phyloP scores from a whole-genome alignment of 2,888 invertebrate genomes.

The Rhaphigaster nebulosa region DNA sequence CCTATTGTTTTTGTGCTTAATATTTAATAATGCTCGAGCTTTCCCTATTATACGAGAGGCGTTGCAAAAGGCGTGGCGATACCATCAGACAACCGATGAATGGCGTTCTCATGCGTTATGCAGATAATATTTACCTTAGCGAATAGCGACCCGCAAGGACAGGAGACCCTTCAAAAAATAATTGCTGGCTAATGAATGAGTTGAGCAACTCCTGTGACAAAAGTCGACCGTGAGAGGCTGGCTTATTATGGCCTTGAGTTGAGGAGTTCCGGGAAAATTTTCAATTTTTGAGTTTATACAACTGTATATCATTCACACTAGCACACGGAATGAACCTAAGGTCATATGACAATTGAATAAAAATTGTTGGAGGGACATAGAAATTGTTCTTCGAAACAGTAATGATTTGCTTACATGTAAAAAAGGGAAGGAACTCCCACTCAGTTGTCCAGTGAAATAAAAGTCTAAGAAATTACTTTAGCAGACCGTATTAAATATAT shows the following conservation, averaged over 20 bases:
- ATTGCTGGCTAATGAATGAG: conserved; percentile 20
- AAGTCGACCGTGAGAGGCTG: not conserved
- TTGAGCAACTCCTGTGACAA: not conserved
- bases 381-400: no score
- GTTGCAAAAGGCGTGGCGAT: conserved; percentile 14
- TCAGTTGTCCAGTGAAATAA: no score
- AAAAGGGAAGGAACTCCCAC: no score
- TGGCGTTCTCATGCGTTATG: conserved; percentile 31
- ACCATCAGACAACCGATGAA: not conserved
- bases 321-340: no score
- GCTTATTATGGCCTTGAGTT: not conserved
- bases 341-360: no score
- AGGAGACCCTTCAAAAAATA: not conserved
- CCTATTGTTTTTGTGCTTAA: conserved; percentile 32
- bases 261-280: not conserved
- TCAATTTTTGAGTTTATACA: no score
- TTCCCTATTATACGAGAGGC: conserved; percentile 18
- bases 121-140: conserved; percentile 44
- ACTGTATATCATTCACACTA: no score
- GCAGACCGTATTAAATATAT: no score
- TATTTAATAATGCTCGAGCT: conserved; percentile 44
- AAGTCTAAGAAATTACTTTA: no score
- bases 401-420: no score
- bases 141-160: conserved; percentile 10
- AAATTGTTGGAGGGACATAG: no score